Conservation (phyloP, 2,113 vertebrate genomes). For the Malurus alboscapulatus region DNA sequence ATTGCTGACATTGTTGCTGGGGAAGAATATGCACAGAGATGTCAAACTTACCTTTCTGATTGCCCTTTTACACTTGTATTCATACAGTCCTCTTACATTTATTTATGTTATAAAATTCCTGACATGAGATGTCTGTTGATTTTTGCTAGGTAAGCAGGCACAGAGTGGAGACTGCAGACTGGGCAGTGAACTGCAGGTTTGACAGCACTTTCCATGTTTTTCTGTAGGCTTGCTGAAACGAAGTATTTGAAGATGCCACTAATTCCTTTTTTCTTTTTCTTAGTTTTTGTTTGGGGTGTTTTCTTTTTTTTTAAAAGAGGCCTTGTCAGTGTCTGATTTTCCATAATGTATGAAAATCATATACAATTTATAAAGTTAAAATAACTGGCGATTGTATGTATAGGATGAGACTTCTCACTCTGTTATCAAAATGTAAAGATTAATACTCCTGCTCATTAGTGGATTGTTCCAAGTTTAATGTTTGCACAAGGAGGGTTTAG, state of each 20-base stretch:
- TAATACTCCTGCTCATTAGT: not conserved
- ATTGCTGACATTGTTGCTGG: not conserved
- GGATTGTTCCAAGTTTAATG: not conserved
- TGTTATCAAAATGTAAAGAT: not conserved
- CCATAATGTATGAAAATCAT: not conserved
- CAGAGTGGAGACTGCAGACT: not conserved
- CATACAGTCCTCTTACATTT: not conserved
- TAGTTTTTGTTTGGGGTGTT: not conserved
- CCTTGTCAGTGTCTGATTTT: not conserved
- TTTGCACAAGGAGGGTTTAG: not conserved
- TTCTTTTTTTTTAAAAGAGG: not conserved
- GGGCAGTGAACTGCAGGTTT: not conserved
- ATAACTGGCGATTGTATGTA: not conserved
- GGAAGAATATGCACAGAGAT: not conserved
- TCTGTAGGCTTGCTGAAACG: not conserved
- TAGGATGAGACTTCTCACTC: not conserved
- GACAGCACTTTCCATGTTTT: not conserved
- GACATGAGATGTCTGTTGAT: not conserved
- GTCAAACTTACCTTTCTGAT: not conserved
- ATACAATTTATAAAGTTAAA: not conserved
- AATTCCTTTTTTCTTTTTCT: not conserved
- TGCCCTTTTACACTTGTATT: not conserved
- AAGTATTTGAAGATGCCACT: not conserved
- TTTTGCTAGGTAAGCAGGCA: not conserved
- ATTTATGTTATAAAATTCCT: not conserved